phyloP scores from a whole-genome alignment of 2,888 invertebrate genomes.

The Operophtera brumata region DNA sequence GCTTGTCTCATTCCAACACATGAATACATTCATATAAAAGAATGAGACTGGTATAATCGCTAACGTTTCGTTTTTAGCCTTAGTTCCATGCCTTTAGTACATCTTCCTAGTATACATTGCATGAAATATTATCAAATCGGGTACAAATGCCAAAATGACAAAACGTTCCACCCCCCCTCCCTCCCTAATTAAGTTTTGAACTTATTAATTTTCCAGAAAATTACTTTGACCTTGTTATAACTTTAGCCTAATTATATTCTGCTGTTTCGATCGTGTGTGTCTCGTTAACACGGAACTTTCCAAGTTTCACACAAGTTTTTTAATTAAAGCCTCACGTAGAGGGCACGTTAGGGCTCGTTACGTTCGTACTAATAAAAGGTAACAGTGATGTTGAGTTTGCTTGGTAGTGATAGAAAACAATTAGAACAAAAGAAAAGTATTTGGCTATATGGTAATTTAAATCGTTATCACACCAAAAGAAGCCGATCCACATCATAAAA shows the following conservation, averaged over 20 bases:
- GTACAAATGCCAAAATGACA: not conserved
- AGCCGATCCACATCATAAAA: too few species aligned
- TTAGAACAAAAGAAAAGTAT: too few species aligned
- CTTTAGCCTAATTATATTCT: conserved; percentile 23
- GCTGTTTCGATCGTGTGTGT: conserved; percentile 18
- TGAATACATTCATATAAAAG: too few species aligned
- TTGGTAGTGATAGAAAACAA: too few species aligned
- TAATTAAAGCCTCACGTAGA: conserved; percentile 30
- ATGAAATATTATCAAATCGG: too few species aligned
- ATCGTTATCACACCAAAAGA: too few species aligned
- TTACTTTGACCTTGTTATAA: conserved; percentile 23
- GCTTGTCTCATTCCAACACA: too few species aligned
- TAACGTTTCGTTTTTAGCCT: too few species aligned
- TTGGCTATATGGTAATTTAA: too few species aligned
- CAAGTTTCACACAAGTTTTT: conserved; percentile 24
- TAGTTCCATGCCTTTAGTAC: too few species aligned
- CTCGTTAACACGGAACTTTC: conserved; percentile 29
- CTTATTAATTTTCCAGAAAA: conserved; percentile 14
- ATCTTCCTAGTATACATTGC: too few species aligned
- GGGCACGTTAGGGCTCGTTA: conserved; percentile 2
- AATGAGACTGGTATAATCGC: too few species aligned
- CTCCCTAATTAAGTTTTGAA: conserved; percentile 5
- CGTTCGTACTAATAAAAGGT: not conserved
- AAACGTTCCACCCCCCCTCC: conserved; percentile 7
- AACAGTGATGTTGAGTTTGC: not conserved